Percentiles rank a stretch among this genome's conserved stretches.
Evolutionary conservation across 2,888 invertebrate genomes (phyloP).

Genomic region (Parasteatoda lunata): DNA sequence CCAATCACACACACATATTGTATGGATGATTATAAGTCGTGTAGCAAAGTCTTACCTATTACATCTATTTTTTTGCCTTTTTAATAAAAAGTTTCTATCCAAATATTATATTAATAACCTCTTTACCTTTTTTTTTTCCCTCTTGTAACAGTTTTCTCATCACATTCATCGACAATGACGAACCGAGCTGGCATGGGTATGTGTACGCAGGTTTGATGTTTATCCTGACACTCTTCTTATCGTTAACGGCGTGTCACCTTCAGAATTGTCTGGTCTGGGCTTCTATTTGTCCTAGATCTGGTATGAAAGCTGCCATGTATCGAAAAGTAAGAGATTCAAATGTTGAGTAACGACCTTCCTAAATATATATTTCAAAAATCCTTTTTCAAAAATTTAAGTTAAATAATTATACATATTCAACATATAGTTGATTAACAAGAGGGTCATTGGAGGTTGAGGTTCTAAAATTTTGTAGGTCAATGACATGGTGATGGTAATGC

Average conservation of each 20-base stretch:
- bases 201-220: conserved; percentile 75
- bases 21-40: too few species aligned
- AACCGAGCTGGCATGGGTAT: conserved; percentile 75
- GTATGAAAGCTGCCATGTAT: conserved; percentile 67
- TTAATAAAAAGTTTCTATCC: too few species aligned
- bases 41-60: too few species aligned
- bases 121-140: not conserved
- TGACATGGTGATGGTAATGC: not conserved
- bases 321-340: conserved; percentile 49
- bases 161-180: conserved; percentile 47
- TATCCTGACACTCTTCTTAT: conserved; percentile 72
- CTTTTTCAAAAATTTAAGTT: too few species aligned
- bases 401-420: too few species aligned
- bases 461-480: not conserved
- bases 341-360: not conserved
- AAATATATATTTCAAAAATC: too few species aligned
- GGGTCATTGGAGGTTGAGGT: not conserved
- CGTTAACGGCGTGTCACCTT: conserved; percentile 43
- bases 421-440: not conserved
- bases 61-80: too few species aligned
- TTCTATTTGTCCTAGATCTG: conserved; percentile 63
- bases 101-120: too few species aligned
- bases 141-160: conserved; percentile 33
- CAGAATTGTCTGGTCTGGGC: conserved; percentile 57
- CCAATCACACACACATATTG: too few species aligned